A percentile compares a stretch with the other conserved stretches of the same genome.
phyloP scores from a whole-genome alignment of 2,797 vertebrate genomes.

The Myotis planiceps region DNA sequence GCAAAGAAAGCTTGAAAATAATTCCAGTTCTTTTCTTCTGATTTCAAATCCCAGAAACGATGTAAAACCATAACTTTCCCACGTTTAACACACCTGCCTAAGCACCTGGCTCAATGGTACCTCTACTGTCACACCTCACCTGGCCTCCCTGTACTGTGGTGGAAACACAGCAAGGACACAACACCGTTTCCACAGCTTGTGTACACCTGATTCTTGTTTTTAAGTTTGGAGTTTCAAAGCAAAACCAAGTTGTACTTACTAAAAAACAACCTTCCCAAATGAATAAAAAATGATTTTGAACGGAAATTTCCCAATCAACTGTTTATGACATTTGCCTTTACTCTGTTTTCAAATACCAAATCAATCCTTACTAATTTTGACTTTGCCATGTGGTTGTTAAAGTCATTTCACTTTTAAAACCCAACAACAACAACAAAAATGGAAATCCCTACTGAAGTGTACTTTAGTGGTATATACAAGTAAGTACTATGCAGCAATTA shows the following conservation, averaged over 20 bases:
- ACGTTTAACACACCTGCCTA: not conserved
- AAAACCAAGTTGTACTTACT: not conserved
- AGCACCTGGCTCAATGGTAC: not conserved
- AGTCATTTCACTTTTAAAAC: not conserved
- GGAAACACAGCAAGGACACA: not conserved
- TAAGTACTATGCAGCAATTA: not conserved
- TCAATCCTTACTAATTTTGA: not conserved
- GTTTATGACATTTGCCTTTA: not conserved
- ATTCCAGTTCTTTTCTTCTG: not conserved
- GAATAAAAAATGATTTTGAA: not conserved
- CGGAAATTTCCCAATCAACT: not conserved
- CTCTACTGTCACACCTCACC: fast-evolving
- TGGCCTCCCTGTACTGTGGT: fast-evolving
- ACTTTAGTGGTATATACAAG: not conserved
- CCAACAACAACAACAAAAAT: not conserved
- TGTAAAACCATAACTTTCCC: not conserved
- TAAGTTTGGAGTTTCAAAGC: not conserved
- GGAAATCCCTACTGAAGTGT: not conserved
- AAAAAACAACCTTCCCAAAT: not conserved
- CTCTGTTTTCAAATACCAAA: not conserved
- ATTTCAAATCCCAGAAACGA: not conserved
- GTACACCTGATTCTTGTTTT: not conserved
- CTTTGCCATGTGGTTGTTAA: not conserved
- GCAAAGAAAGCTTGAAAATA: not conserved
- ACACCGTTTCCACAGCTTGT: not conserved